Evolutionary conservation across 1,140 invertebrate genomes (phyloP), one percentile per base, ranked within the genome.

Genomic region (Dysdera silvatica): DNA sequence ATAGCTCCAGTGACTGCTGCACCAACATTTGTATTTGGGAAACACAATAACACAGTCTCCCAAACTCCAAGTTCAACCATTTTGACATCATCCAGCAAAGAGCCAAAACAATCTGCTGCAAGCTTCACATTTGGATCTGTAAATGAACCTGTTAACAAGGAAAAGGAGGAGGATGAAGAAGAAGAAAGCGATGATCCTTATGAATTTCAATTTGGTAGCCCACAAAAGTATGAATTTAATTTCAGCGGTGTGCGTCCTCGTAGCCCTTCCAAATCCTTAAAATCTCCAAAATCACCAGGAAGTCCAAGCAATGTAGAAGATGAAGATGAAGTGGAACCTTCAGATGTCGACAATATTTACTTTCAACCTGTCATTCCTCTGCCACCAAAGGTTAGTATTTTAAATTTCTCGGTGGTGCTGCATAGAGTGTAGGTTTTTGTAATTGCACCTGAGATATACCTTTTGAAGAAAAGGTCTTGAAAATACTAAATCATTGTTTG

Each of bases 301-400:
- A 20, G 53, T 35, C 35, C 43, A 26, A 45, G 53, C 24, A 70
- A 72, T 59, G 48, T 63, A 20, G 65, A 70, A 23, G 68, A 69
- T 59, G 83, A 85, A 41, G 82, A 85, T 68, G 84, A 87, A 70
- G 82, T 82, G 43, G 85, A 86, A 52, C 84, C 59, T 20, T 66
- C 49, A 32, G 60, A 67, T 40, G 67, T 54, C 18, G 69, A 70
- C 31, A 54, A 86, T 67, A 80, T 88, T 7, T 83, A 86, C 32
- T 74, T 73, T 54, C 81, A 85, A 65, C 88, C 90, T 16, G 82
- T 92, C 14, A 82, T 92, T 71, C 83, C 91, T 23, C 74, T 91
- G 58, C 87, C 89, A 0, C 89, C 92, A 65, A 91, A 90, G 75
- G 84, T 92, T 14, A 69, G 72, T 66, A 68, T 72, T 20, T 48